Evolutionary conservation across 2,888 invertebrate species (phyloP), one percentile per base, ranked within the genome.

Genomic region (Philopedon plagiatum): DNA sequence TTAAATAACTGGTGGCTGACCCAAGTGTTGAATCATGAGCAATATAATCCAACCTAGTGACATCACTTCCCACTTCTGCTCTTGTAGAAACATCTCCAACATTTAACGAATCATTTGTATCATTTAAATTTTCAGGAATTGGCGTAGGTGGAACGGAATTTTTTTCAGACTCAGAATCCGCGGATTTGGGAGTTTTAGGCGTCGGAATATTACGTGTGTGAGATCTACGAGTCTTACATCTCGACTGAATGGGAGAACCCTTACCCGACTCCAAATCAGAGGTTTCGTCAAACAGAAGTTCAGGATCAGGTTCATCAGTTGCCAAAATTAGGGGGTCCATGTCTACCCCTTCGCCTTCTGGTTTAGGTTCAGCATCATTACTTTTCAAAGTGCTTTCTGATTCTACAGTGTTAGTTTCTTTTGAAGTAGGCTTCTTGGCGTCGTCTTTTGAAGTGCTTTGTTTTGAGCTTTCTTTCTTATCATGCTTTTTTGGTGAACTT

Each of bases 201-300:
- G 85, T 85, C 2, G 84, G 84, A 18, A 84, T 80, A 65, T 84
- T 84, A 13, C 84, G 76, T 1, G 82, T 83, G 60, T 82, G 82
- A 2, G 84, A 84, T 15, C 85, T 77, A n/a, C 85, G 79, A 0
- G 85, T 86, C 54, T 75, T 78, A 67, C 85, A 85, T 54, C 85
- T 46, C 18, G 37, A 79, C 2, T 72, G 75, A 13, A 81, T 69
- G 4, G 85, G 85, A 5, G 85, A 85, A 37, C 78, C 79, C 72
- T 83, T 83, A 18, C 80, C 81, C 0, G 81, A 80, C 34, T 83
- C 82, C 32, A 77, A 71, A 71, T 83, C 84, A 3, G 84, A 84
- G 70, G 76, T 81, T 46, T 84, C 84, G 41, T 83, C 84, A 75
- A 84, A 84, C 39, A 81, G 79, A 21, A 84, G 68, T 77, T 84